Evolutionary conservation across 2,113 vertebrate genomes (phyloP), one percentile per base, ranked within the genome.

Genomic region (Phoxinus phoxinus): DNA sequence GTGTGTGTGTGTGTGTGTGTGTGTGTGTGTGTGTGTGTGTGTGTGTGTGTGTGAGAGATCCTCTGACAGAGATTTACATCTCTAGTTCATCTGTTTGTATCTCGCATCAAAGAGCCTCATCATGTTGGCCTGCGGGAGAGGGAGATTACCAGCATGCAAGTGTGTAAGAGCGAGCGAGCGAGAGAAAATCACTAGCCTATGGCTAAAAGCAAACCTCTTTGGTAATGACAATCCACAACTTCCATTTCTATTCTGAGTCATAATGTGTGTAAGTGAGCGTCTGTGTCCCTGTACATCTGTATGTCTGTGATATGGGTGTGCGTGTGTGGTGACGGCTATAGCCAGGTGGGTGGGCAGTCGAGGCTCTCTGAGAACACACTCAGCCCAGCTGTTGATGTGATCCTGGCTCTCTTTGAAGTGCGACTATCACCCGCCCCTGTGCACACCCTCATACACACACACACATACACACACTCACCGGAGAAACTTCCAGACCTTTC

Each of bases 291-390:
- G 67, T 74, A n/a, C 71, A 65, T 80, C n/a, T 80, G 37, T 82
- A 35, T 32, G 63, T 81, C 61, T 83, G 32, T 41, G 67, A 83
- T 83, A 27, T 72, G 67, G 30, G 30, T 80, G 63, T 32, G 58
- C 3, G 83, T 27, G 30, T 46, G 23, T 58, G 74, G 71, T 63
- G 61, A 56, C 37, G 19, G 9, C 21, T 79, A 30, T 83, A 58
- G 21, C 81, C 81, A 86, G 81, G 85, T 88, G 80, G 85, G 87
- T 86, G 87, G 87, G 69, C 82, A 81, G 71, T 84, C 59, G 37
- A 67, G 23, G 78, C 83, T 86, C 78, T 87, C 83, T 84, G 53
- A 81, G 71, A 69, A 63, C 71, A 81, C 35, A 77, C 48, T 83
- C 81, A 76, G 48, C 27, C 67, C 87, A 86, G 87, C 82, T 86